Percentiles rank a stretch among this genome's conserved stretches.
Conservation (phyloP, 2,113 vertebrate genomes). For the Halcyon malimbica region DNA sequence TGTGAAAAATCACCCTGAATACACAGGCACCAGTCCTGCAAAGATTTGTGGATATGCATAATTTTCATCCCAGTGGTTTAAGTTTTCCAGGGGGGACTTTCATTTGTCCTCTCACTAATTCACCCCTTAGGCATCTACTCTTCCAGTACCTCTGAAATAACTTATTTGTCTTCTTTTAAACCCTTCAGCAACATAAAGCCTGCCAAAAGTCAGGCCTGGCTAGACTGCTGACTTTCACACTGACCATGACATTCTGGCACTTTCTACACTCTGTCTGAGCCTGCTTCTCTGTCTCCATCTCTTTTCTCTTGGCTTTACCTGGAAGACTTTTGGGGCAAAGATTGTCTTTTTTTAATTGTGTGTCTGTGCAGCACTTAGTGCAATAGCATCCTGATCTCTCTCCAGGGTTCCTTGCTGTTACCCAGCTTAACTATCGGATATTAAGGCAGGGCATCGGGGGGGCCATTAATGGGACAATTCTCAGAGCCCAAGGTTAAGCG, state of each 20-base stretch:
- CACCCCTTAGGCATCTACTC: neutral
- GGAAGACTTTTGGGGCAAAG: neutral
- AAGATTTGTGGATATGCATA: neutral
- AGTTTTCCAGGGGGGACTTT: neutral
- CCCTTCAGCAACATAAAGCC: neutral
- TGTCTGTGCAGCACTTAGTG: neutral
- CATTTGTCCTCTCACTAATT: neutral
- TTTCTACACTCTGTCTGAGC: neutral
- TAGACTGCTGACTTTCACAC: neutral
- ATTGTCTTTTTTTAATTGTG: neutral
- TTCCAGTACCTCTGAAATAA: neutral
- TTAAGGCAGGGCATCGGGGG: neutral
- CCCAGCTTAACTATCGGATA: neutral
- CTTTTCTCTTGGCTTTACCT: neutral
- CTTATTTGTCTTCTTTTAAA: neutral
- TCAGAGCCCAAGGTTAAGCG: constrained; percentile 19
- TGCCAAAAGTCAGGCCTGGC: neutral
- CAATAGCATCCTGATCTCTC: neutral
- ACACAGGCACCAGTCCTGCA: neutral
- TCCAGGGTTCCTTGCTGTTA: neutral
- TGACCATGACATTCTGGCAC: neutral
- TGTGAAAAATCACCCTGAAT: neutral
- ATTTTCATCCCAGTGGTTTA: neutral
- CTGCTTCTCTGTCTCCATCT: neutral
- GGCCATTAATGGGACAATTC: neutral